phyloP scores from a whole-genome alignment of 2,797 vertebrate species.

The Remorina albescens region DNA sequence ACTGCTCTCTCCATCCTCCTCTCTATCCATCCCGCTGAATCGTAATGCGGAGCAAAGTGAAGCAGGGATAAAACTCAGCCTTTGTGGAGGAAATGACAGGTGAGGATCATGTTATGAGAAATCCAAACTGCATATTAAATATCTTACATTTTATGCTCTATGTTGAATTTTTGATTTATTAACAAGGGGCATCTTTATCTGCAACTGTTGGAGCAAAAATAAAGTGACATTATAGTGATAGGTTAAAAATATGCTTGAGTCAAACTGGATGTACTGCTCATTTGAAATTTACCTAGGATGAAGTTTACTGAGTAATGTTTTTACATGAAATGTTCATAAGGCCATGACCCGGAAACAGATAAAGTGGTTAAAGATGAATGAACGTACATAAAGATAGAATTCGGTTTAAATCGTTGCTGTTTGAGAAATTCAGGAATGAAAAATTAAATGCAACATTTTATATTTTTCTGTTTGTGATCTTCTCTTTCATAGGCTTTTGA shows the following conservation, averaged over 20 bases:
- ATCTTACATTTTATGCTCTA: background rate
- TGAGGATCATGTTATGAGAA: slow-evolving; percentile 31
- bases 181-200: too few species aligned
- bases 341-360: too few species aligned
- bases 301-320: background rate
- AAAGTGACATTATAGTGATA: too few species aligned
- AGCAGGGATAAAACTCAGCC: slow-evolving; percentile 18
- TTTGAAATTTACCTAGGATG: background rate
- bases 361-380: too few species aligned
- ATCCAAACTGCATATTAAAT: background rate
- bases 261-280: too few species aligned
- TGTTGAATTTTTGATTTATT: background rate
- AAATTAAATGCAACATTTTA: background rate
- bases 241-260: too few species aligned
- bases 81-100: slow-evolving; percentile 42
- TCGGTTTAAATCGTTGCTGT: background rate
- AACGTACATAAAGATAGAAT: background rate
- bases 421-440: background rate
- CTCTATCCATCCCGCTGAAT: background rate
- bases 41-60: slow-evolving; percentile 1
- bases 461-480: background rate
- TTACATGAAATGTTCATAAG: too few species aligned
- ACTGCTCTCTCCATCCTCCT: background rate
- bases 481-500: background rate
- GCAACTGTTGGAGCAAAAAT: too few species aligned